A percentile compares a stretch with the other conserved stretches of the same genome.
phyloP scores from a whole-genome alignment of 2,888 invertebrate genomes.

The Caenorhabditis plicata region DNA sequence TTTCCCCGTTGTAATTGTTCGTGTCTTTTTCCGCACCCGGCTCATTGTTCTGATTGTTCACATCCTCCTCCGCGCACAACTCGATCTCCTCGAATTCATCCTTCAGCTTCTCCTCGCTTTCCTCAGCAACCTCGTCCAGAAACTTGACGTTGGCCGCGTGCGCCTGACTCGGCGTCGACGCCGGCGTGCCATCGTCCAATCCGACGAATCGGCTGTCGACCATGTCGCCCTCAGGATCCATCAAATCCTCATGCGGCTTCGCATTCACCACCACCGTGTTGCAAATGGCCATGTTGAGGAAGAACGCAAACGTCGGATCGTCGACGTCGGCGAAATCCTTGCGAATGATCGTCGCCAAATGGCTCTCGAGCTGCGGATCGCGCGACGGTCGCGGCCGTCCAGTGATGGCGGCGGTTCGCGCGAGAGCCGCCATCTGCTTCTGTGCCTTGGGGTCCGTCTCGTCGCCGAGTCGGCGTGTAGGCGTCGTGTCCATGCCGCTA shows the following conservation, averaged over 20 bases:
- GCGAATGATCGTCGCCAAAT: constrained; percentile 8
- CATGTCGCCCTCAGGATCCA: constrained; percentile 47
- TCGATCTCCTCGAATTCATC: constrained; percentile 37
- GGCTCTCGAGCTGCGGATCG: constrained; percentile 19
- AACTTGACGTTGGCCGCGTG: constrained; percentile 2
- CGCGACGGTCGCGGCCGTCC: constrained; percentile 24
- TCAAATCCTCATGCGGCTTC: constrained; percentile 74
- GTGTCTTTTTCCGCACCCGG: constrained; percentile 9
- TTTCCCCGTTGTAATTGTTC: constrained; percentile 30
- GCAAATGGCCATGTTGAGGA: constrained; percentile 86
- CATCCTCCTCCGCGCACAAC: constrained; percentile 25
- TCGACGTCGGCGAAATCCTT: constrained; percentile 21
- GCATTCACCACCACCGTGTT: constrained; percentile 87
- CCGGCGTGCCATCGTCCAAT: constrained; percentile 9
- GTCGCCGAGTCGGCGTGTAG: constrained; percentile 13
- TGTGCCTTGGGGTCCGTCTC: constrained; percentile 14
- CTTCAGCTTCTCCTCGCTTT: constrained; percentile 7
- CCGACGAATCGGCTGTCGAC: constrained; percentile 32
- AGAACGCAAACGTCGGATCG: constrained; percentile 71
- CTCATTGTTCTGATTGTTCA: constrained; percentile 19
- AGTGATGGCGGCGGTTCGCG: constrained; percentile 25
- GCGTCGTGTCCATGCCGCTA: constrained; percentile 16
- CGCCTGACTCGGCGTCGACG: constrained; percentile 1
- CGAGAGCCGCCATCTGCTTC: constrained; percentile 23
- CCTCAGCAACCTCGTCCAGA: constrained; percentile 17